phyloP scores from a whole-genome alignment of 2,888 invertebrate species.

The Xylota segnis region DNA sequence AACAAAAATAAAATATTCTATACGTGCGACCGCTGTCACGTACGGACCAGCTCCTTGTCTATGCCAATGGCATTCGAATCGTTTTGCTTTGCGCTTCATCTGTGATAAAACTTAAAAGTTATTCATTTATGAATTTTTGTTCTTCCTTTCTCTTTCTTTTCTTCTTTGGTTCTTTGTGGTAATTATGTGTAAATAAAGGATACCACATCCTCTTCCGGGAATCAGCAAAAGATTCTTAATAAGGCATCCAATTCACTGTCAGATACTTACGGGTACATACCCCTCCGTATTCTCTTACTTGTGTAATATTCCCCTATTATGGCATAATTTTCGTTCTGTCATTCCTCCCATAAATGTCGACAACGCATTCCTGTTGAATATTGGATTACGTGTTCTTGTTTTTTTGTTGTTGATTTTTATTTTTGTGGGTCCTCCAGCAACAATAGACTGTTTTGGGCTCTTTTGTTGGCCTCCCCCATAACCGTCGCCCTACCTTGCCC shows the following conservation, averaged over 20 bases:
- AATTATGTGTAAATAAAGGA: constrained; percentile 54
- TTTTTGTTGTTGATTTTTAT: not conserved
- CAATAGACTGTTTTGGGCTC: constrained; percentile 24
- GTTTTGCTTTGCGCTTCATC: constrained; percentile 1
- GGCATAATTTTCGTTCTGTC: constrained; percentile 28
- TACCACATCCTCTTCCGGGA: constrained; percentile 46
- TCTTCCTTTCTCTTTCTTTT: no score
- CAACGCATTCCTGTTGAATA: constrained; percentile 73
- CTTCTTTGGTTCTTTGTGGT: not conserved
- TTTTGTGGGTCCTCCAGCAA: constrained; percentile 19
- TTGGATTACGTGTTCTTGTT: constrained; percentile 27
- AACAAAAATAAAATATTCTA: constrained; percentile 62
- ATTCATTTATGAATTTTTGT: constrained; percentile 27
- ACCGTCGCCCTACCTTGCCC: constrained; percentile 14
- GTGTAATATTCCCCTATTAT: constrained; percentile 30
- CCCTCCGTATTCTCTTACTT: not conserved
- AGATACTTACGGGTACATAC: constrained; percentile 3
- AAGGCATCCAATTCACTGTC: not conserved
- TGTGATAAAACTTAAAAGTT: constrained; percentile 9
- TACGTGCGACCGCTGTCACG: constrained; percentile 72
- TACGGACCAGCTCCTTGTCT: constrained; percentile 48
- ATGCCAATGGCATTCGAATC: constrained; percentile 49
- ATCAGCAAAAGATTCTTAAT: constrained; percentile 1
- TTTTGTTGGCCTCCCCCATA: not conserved
- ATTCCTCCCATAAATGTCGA: constrained; percentile 52